phyloP scores from a whole-genome alignment of 2,797 vertebrate species.

The Molossus molossus region DNA sequence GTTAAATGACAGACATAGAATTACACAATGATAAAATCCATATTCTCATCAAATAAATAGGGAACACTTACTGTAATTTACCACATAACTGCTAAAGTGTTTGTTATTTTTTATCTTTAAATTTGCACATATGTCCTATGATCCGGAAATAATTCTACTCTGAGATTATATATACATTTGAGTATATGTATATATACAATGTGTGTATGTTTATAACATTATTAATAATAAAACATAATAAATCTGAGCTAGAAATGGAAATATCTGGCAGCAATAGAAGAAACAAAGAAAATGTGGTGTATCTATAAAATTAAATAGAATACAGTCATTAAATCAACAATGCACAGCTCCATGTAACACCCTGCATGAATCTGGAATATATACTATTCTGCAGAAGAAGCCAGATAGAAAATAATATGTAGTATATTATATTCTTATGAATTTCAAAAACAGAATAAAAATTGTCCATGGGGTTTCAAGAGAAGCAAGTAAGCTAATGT shows the following conservation, averaged over 20 bases:
- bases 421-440: not conserved
- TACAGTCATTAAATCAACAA: not conserved
- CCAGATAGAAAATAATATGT: not conserved
- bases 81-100: not conserved
- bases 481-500: not conserved
- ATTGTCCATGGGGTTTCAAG: not conserved
- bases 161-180: not conserved
- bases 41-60: not conserved
- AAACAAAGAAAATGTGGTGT: not conserved
- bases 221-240: conserved; percentile 9
- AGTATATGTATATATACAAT: not conserved
- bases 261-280: not conserved
- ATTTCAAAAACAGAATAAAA: not conserved
- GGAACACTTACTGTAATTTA: not conserved
- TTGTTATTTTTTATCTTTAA: conserved; percentile 26
- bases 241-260: not conserved
- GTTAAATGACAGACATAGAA: not conserved
- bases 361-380: not conserved
- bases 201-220: not conserved
- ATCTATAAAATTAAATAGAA: conserved; percentile 7
- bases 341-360: not conserved
- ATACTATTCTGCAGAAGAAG: not conserved
- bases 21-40: not conserved
- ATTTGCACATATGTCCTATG: not conserved
- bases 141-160: not conserved